Base-by-base conservation (phyloP, 2,888 invertebrate species). In the Cordilura impudica region DNA sequence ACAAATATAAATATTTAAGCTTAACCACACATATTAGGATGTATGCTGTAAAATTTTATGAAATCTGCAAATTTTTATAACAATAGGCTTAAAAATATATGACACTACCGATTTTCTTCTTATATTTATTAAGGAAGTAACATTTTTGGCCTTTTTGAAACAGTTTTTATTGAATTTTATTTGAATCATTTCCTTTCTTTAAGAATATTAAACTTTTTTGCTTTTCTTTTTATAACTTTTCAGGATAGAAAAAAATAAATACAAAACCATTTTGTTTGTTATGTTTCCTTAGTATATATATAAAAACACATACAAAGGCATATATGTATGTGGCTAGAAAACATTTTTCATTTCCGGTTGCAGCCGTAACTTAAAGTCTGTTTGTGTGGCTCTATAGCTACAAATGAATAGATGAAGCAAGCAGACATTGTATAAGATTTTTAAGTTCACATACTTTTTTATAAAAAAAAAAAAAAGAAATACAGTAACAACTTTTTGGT, bases 321-420 rank as follows among this genome's bases (percentile, higher is more conserved):
- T 14, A 45, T 61, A 12, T 35, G 2, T 29, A 29, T 29, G n/a
- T n/a, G n/a, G n/a, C n/a, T n/a, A 43, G 31, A 31, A 26, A 47
- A 51, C 70, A 70, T 66, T 84, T 86, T 86, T 87, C 86, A 86
- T 87, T 86, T 87, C 87, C 87, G 84, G 82, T 83, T 85, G 84
- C 85, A 84, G 43, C 56, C 47, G 51, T 65, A 53, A 58, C 31
- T 65, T 31, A 21, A 43, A 45, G n/a, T 43, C 39, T 67, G 35
- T 26, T 67, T 71, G 21, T 53, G 65, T 31, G 43, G 43, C 45
- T 71, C 53, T 53, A 66, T 16, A 70, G 45, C 58, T 14, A 26
- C 69, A 54, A 63, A 63, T 54, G 54, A 7, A 10, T 51, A 23
- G 6, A 21, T 45, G 31, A 16, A 21, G 21, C 21, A 51, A 16